Percentiles rank a stretch among this genome's conserved stretches.
phyloP scores from a whole-genome alignment of 2,888 invertebrate genomes.

The Tridacna crocea region DNA sequence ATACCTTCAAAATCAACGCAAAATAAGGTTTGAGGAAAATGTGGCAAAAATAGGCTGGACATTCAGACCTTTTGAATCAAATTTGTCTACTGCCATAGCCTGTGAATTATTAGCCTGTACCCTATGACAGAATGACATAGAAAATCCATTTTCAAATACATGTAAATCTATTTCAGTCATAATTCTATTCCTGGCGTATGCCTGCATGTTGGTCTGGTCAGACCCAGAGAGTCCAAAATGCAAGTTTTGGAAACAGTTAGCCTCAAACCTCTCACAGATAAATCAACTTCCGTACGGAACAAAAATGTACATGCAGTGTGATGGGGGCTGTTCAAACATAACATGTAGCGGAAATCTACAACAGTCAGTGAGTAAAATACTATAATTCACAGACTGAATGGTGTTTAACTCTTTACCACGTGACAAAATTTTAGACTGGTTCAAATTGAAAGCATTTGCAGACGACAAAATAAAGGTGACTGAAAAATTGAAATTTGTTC shows the following conservation, averaged over 20 bases:
- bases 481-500: no score
- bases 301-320: conserved; percentile 34
- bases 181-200: background rate
- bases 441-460: no score
- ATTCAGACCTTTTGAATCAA: no score
- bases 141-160: background rate
- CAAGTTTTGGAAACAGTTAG: conserved; percentile 58
- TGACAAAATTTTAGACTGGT: no score
- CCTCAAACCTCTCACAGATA: conserved; percentile 53
- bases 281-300: conserved; percentile 13
- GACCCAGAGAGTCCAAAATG: conserved; percentile 39
- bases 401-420: no score
- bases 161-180: conserved; percentile 11
- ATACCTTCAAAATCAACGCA: no score
- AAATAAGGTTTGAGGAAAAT: no score
- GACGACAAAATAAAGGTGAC: no score
- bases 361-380: conserved; percentile 1
- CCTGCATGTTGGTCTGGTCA: background rate
- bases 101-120: no score
- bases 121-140: no score
- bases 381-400: background rate
- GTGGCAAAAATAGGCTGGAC: no score
- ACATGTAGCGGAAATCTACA: conserved; percentile 40
- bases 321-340: conserved; percentile 36
- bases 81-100: no score